phyloP scores from a whole-genome alignment of 1,140 invertebrate genomes.

The Globodera rostochiensis region DNA sequence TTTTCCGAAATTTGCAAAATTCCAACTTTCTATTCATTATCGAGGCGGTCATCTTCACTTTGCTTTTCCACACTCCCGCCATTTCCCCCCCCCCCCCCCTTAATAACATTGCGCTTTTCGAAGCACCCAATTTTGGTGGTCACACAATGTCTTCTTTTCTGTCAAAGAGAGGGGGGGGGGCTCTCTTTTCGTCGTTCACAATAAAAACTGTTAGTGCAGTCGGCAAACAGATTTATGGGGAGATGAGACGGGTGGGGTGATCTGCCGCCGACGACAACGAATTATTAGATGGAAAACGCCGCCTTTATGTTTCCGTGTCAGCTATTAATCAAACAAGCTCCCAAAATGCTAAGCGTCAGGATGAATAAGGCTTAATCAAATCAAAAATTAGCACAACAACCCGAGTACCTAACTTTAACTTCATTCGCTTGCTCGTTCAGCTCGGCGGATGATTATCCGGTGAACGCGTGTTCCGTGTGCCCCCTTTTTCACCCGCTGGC shows the following conservation, averaged over 20 bases:
- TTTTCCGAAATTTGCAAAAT: too few relatives aligned
- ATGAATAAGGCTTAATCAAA: not conserved
- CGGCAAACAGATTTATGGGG: too few relatives aligned
- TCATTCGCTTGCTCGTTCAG: too few relatives aligned
- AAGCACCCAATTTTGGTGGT: not conserved
- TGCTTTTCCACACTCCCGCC: too few relatives aligned
- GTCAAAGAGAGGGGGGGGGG: not conserved
- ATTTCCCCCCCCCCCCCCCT: not conserved
- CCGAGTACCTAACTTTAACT: too few relatives aligned
- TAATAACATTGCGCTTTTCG: not conserved
- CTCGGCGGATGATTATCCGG: too few relatives aligned
- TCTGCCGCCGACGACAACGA: not conserved
- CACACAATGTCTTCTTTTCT: conserved; percentile 1
- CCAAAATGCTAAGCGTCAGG: not conserved
- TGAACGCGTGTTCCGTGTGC: too few relatives aligned
- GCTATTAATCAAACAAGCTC: conserved; percentile 6
- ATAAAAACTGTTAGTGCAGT: conserved; percentile 1
- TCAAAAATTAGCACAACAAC: not conserved
- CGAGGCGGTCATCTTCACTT: too few relatives aligned
- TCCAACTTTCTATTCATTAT: too few relatives aligned
- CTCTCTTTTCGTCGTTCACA: not conserved
- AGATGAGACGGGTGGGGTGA: not conserved
- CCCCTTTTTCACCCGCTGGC: not conserved
- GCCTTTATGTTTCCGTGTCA: conserved; percentile 8
- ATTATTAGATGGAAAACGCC: not conserved